phyloP scores from a whole-genome alignment of 2,113 vertebrate genomes.

The Myotis davidii region DNA sequence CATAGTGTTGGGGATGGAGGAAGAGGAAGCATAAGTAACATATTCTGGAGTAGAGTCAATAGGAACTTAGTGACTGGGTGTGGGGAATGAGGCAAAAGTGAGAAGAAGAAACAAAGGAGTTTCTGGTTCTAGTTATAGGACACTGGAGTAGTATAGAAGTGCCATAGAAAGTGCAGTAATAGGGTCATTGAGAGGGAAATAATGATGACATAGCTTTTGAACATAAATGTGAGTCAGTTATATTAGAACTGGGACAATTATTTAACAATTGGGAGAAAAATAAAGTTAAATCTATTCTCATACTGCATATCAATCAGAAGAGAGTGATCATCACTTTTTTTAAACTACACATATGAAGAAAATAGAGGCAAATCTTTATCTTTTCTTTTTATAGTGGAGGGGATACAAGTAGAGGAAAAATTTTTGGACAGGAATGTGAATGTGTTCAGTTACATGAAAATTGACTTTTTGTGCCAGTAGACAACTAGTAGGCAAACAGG shows the following conservation, averaged over 20 bases:
- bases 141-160: background rate
- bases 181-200: background rate
- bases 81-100: background rate
- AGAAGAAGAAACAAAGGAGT: background rate
- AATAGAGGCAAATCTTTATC: background rate
- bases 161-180: background rate
- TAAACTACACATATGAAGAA: background rate
- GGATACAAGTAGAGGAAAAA: background rate
- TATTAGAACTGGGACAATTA: too few species aligned
- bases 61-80: background rate
- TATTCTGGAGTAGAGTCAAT: background rate
- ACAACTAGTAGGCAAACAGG: background rate
- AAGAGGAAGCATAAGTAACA: background rate
- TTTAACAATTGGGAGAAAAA: background rate
- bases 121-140: background rate
- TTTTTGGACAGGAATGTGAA: background rate
- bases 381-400: background rate
- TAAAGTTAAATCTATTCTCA: background rate
- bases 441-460: background rate
- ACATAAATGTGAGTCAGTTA: background rate
- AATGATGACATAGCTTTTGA: background rate
- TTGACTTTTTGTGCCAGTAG: background rate
- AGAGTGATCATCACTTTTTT: background rate
- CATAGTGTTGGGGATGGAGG: background rate
- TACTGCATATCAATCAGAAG: background rate